Percentiles rank a stretch among this genome's conserved stretches.
phyloP scores from a whole-genome alignment of 2,113 vertebrate species.

The Thinocorus orbignyianus region DNA sequence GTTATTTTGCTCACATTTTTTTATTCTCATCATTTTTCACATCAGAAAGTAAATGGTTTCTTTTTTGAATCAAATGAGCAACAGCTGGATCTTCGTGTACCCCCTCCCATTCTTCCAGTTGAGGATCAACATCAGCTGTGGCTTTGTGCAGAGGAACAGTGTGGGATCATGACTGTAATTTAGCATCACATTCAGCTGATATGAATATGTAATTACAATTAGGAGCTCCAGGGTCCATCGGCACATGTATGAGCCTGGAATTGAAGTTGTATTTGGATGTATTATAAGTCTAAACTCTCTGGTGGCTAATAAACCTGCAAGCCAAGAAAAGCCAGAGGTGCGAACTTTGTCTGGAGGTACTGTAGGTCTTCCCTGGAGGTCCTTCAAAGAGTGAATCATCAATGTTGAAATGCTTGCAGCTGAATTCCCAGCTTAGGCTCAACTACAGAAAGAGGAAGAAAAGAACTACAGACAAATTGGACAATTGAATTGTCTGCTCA shows the following conservation, averaged over 20 bases:
- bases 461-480: background rate
- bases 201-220: slow-evolving; percentile 35
- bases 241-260: slow-evolving; percentile 7
- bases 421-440: slow-evolving; percentile 17
- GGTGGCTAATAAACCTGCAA: slow-evolving; percentile 33
- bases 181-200: slow-evolving; percentile 37
- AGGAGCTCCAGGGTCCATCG: slow-evolving; percentile 35
- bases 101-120: slow-evolving; percentile 17
- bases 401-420: slow-evolving; percentile 38
- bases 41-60: background rate
- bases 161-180: background rate
- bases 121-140: slow-evolving; percentile 38
- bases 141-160: slow-evolving; percentile 6
- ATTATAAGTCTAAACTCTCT: slow-evolving; percentile 1
- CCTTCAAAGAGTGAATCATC: slow-evolving; percentile 60
- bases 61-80: slow-evolving; percentile 23
- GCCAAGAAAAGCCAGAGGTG: slow-evolving; percentile 63
- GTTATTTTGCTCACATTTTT: slow-evolving; percentile 6
- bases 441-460: background rate
- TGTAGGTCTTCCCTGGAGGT: slow-evolving; percentile 62
- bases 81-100: slow-evolving; percentile 32
- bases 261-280: slow-evolving; percentile 26
- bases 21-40: slow-evolving; percentile 1
- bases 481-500: background rate
- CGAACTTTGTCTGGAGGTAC: slow-evolving; percentile 60